phyloP scores from a whole-genome alignment of 2,113 vertebrate genomes.

The Oncorhynchus keta region DNA sequence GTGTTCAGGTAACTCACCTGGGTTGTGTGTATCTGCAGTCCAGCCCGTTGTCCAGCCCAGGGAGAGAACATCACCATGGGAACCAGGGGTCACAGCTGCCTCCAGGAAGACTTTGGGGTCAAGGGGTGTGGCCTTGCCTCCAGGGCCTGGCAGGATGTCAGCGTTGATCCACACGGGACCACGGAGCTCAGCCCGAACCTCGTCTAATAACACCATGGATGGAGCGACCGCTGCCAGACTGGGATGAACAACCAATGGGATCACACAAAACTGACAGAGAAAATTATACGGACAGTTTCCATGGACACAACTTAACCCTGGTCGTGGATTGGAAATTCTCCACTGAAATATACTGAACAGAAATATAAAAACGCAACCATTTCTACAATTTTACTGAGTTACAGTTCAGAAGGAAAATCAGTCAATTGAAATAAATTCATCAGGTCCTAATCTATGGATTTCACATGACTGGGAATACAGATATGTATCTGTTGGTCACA shows the following conservation, averaged over 20 bases:
- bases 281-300: too few species aligned
- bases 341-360: too few species aligned
- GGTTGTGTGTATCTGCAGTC: slow-evolving; percentile 74
- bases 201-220: slow-evolving; percentile 77
- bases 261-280: neutral
- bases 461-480: too few species aligned
- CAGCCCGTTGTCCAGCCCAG: slow-evolving; percentile 83
- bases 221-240: slow-evolving; percentile 74
- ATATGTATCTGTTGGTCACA: too few species aligned
- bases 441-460: too few species aligned
- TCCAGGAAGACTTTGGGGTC: slow-evolving; percentile 72
- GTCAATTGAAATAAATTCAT: too few species aligned
- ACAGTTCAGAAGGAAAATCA: too few species aligned
- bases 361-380: too few species aligned
- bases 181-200: slow-evolving; percentile 43
- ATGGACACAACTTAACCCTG: too few species aligned
- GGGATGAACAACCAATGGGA: slow-evolving; percentile 47
- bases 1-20: slow-evolving; percentile 66
- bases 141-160: slow-evolving; percentile 84
- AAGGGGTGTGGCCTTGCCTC: slow-evolving; percentile 66
- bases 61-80: slow-evolving; percentile 74
- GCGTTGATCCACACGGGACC: slow-evolving; percentile 88
- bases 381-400: too few species aligned
- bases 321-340: too few species aligned
- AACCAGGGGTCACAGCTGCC: slow-evolving; percentile 62